A percentile compares a stretch with the other conserved stretches of the same genome.
phyloP scores from a whole-genome alignment of 1,140 invertebrate species.

The honey bee (Apis mellifera) region Amel_HAv3.1 CM009931.2:24290501-24291000 shows the following conservation, averaged over 20 bases:
- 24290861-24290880: not conserved
- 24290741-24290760: slow-evolving; percentile 3
- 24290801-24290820: not conserved
- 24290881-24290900: slow-evolving; percentile 16
- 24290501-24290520: slow-evolving; percentile 1
- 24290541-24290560: not conserved
- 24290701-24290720: not conserved
- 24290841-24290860: slow-evolving; percentile 18
- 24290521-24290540: slow-evolving; percentile 7
- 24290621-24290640: not conserved
- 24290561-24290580: not conserved
- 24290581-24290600: not conserved
- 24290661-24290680: not conserved
- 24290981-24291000: not conserved
- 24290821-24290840: not conserved
- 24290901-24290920: not conserved
- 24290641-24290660: not conserved
- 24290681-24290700: slow-evolving; percentile 7
- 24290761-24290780: not conserved
- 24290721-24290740: slow-evolving; percentile 1
- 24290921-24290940: not conserved
- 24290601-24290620: too few relatives aligned
- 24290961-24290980: slow-evolving; percentile 13
- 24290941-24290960: slow-evolving; percentile 33
- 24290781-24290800: not conserved